phyloP scores from a whole-genome alignment of 2,797 vertebrate species.

The Gila robusta region DNA sequence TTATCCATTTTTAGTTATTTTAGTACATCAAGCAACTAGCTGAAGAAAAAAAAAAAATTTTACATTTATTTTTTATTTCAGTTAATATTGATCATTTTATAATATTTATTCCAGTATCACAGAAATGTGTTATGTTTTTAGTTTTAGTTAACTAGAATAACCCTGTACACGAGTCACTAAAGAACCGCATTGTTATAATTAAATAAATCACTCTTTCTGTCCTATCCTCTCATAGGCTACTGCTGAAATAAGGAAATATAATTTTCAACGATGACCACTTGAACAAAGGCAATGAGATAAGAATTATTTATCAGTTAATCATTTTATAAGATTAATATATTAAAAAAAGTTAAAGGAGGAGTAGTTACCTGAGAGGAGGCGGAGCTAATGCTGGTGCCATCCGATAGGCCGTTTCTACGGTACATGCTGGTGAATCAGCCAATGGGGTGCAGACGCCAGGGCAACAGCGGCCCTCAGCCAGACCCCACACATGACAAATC shows the following conservation, averaged over 20 bases:
- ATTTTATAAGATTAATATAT: not conserved
- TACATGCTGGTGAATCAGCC: conserved; percentile 88
- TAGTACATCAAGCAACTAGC: too few species aligned
- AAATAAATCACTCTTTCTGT: not conserved
- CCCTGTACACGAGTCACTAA: not conserved
- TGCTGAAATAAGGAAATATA: not conserved
- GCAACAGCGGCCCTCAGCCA: conserved; percentile 77
- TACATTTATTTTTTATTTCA: not conserved
- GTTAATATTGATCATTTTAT: not conserved
- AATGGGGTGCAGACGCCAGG: conserved; percentile 72
- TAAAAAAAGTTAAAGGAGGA: not conserved
- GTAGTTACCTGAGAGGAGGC: conserved; percentile 89
- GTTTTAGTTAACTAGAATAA: not conserved
- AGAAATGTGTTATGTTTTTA: not conserved
- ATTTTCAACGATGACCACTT: not conserved
- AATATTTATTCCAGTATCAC: not conserved
- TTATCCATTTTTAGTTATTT: too few species aligned
- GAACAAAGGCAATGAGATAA: not conserved
- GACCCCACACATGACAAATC: conserved; percentile 78
- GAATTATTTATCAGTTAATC: not conserved
- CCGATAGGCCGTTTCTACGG: conserved; percentile 92
- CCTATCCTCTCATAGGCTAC: not conserved
- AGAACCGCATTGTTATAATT: not conserved
- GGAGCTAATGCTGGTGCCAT: conserved; percentile 90
- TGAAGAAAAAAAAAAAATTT: not conserved